Percentiles rank a stretch among this genome's conserved stretches.
These are phyloP conservation scores for Lucilia sericata DNA, from an alignment of 1,140 invertebrate species.

Conservation along the genomic window DNA sequence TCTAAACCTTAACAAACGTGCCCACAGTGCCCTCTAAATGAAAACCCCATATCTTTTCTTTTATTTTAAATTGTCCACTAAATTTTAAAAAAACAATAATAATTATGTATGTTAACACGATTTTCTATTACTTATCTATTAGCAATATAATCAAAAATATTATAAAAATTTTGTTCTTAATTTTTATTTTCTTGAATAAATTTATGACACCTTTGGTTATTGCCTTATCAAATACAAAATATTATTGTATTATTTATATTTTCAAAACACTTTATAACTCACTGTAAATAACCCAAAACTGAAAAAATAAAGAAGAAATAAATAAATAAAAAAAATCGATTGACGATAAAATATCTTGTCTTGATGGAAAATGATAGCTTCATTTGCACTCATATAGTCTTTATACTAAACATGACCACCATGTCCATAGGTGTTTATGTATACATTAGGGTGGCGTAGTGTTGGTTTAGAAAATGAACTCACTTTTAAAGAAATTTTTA, in stretches of 20 bases:
- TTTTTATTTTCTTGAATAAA: neutral
- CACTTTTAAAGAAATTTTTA: too few species aligned
- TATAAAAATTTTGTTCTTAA: too few species aligned
- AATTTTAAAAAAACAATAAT: too few species aligned
- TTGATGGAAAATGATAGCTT: conserved; percentile 36
- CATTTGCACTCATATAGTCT: neutral
- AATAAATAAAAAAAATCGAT: conserved; percentile 23
- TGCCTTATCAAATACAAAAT: conserved; percentile 10
- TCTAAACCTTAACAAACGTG: too few species aligned
- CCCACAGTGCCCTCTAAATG: too few species aligned
- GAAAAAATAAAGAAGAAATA: conserved; percentile 15
- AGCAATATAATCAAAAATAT: too few species aligned
- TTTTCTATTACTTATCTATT: too few species aligned
- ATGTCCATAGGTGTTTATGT: neutral
- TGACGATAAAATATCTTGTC: conserved; percentile 42
- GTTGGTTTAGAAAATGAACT: neutral
- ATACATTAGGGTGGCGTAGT: neutral
- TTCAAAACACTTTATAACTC: neutral
- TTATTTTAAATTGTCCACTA: too few species aligned
- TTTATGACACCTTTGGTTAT: conserved; percentile 33
- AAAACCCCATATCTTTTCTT: too few species aligned
- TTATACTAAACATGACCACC: neutral
- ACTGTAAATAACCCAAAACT: neutral
- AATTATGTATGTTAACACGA: too few species aligned
- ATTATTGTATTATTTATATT: conserved; percentile 20